These are phyloP conservation scores for Papilio gigon DNA, from an alignment of 2,888 invertebrate species.

Conservation along the genomic window DNA sequence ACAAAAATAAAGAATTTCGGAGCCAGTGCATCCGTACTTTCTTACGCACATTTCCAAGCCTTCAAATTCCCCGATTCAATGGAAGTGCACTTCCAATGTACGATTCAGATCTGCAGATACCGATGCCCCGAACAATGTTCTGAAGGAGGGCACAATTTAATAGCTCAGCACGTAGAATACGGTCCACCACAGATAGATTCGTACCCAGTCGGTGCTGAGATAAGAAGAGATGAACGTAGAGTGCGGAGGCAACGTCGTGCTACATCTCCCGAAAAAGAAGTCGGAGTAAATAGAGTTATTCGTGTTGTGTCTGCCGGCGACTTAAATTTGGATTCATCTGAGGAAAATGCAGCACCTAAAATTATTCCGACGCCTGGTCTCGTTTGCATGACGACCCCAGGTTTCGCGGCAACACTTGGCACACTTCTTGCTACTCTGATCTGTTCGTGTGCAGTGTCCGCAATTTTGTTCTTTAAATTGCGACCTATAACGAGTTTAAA, in stretches of 20 bases:
- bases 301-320: slow-evolving; percentile 96
- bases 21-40: slow-evolving; percentile 94
- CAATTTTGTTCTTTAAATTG: slow-evolving; percentile 91
- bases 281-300: slow-evolving; percentile 94
- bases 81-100: slow-evolving; percentile 98
- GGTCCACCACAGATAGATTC: slow-evolving; percentile 85
- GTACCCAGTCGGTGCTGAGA: slow-evolving; percentile 83
- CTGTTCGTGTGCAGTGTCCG: slow-evolving; percentile 92
- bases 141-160: slow-evolving; percentile 81
- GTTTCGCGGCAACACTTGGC: slow-evolving; percentile 93
- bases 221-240: slow-evolving; percentile 88
- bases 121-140: slow-evolving; percentile 97
- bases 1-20: slow-evolving; percentile 98
- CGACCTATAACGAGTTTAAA: slow-evolving; percentile 85
- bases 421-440: slow-evolving; percentile 91
- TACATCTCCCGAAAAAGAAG: slow-evolving; percentile 87
- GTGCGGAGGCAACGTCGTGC: slow-evolving; percentile 85
- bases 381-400: slow-evolving; percentile 97
- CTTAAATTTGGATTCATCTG: slow-evolving; percentile 89
- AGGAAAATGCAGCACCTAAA: slow-evolving; percentile 83
- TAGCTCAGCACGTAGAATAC: slow-evolving; percentile 84
- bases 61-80: slow-evolving; percentile 98
- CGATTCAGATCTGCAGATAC: slow-evolving; percentile 96
- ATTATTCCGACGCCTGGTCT: slow-evolving; percentile 87
- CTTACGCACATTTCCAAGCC: slow-evolving; percentile 96